Evolutionary conservation across 1,140 invertebrate genomes (phyloP), one percentile per base, ranked within the genome.

Genomic region (Musca vetustissima): DNA sequence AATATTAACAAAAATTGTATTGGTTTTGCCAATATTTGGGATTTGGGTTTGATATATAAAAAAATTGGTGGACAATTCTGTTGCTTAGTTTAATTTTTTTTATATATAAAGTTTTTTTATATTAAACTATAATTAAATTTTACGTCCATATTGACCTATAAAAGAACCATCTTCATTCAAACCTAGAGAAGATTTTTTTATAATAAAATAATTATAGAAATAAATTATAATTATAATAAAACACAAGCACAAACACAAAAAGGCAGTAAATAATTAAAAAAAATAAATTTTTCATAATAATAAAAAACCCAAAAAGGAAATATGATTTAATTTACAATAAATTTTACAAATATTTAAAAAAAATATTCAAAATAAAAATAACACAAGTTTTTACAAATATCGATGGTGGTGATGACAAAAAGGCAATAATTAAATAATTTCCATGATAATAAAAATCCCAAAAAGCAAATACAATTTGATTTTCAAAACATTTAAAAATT

Each of bases 141-240:
- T 90, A 76, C 91, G 89, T 75, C 93, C 93, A 86, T 96, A 97
- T 84, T 94, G 93, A 74, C 96, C 96, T 86, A 98, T 98, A 87
- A 98, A 98, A 74, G 96, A 98, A 73, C 96, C 97, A 86, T 98
- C 96, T 88, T 98, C 97, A 87, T 96, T 97, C 92, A 98, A 94
- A 84, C 93, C 93, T 85, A 92, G n/a, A 24, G 6, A n/a, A n/a
- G 64, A 22, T 64, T 19, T 47, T n/a, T 19, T 47, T 28, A 28
- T 4, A 28, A 28, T 3, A 64, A 43, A 22, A 47, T 57, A 28
- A 7, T 17, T 9, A 21, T n/a, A n/a, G n/a, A n/a, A n/a, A n/a
- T n/a, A n/a, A n/a, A n/a, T n/a, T n/a, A 52, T 19, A 52, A 52
- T 4, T n/a, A 22, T 4, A 52, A 52, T n/a, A n/a, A 52, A 21